Base-by-base conservation (phyloP, 2,797 vertebrate genomes). In the Sphenodon punctatus region DNA sequence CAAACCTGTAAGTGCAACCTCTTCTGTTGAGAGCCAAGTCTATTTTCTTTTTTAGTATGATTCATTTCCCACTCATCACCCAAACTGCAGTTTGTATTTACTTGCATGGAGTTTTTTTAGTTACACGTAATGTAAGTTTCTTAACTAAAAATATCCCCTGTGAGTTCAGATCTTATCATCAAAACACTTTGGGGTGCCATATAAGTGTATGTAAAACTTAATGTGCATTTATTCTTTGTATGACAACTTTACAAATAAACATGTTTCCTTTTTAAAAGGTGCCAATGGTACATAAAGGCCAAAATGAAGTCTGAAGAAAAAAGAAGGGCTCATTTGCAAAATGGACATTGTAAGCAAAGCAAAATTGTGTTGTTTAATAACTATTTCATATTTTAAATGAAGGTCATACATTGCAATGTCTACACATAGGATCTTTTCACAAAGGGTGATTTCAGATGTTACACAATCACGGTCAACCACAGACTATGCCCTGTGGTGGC, bases 281-380 rank as follows among this genome's bases (percentile, higher is more conserved):
- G 98, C 95, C 98, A 99, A 45, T 97, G 98, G 88, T 99, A 99
- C 90, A 99, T 99, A 91, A 99, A 99, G 92, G 97, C 98, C 86
- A 98, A 98, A 95, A 98, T 99, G 97, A 99, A 99, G 94, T 98
- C 98, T 65, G 97, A 99, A 90, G 98, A 99, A 92, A 99, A 99
- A 95, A 97, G 98, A 90, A 96, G 98, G 92, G 96, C 97, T 71
- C 97, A 97, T 75, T 96, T 98, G 91, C 98, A 98, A 93, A 98
- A 98, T 78, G 97, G 97, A 86, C 95, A 97, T 10, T 90, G 98
- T 99, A 95, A 97, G 96, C 95, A 91, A 3, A 60, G 78, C 22
- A 74, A 3, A 6, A 23, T 2, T 53, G 4, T 68, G 45, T 58
- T 80, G 46, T 13, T 2, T 69, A 20, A 15, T 68, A 32, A n/a